A percentile compares a stretch with the other conserved stretches of the same genome.
These are phyloP conservation scores for Pituophis catenifer DNA, from an alignment of 2,113 vertebrate species.

Conservation along the genomic window DNA sequence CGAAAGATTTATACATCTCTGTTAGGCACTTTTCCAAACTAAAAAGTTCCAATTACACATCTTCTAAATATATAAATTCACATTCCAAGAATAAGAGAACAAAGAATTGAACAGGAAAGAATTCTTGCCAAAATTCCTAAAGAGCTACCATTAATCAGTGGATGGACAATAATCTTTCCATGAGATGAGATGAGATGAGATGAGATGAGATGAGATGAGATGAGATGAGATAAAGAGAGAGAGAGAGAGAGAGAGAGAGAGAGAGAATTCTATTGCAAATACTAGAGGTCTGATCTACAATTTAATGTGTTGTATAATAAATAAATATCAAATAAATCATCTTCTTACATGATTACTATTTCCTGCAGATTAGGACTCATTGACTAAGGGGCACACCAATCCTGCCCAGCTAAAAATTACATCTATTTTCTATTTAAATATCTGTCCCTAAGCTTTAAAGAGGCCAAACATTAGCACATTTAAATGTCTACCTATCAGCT, in stretches of 20 bases:
- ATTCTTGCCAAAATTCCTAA: not conserved
- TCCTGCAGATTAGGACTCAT: not conserved
- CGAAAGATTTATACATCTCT: not conserved
- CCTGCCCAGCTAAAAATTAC: not conserved
- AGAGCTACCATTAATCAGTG: not conserved
- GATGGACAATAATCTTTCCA: not conserved
- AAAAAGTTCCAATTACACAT: not conserved
- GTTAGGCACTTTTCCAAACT: not conserved
- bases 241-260: too few relatives aligned
- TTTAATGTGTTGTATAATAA: not conserved
- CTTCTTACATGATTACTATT: not conserved
- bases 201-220: too few relatives aligned
- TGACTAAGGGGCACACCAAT: not conserved
- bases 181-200: too few relatives aligned
- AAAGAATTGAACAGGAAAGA: not conserved
- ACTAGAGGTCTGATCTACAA: not conserved
- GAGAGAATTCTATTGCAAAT: not conserved
- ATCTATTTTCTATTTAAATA: not conserved
- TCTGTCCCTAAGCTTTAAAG: not conserved
- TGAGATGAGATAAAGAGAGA: too few relatives aligned
- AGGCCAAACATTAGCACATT: not conserved
- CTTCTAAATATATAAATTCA: not conserved
- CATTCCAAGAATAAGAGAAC: not conserved
- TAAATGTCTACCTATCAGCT: not conserved
- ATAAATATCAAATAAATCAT: not conserved